phyloP scores from a whole-genome alignment of 2,113 vertebrate species.

The Anthoscopus minutus region DNA sequence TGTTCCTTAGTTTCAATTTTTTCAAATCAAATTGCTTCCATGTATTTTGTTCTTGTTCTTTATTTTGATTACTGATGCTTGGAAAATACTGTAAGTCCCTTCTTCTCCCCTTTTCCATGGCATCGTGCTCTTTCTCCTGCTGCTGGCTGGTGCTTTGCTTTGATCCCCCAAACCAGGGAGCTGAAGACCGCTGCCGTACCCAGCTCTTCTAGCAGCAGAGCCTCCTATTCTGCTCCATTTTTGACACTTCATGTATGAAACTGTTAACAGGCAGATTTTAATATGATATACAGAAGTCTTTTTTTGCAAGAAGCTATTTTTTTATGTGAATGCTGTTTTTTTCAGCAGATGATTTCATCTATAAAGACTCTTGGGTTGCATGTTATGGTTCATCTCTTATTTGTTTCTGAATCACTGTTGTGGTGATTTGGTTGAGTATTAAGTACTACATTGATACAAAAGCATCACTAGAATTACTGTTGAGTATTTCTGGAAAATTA shows the following conservation, averaged over 20 bases:
- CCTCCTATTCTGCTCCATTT: neutral
- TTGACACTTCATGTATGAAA: neutral
- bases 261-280: neutral
- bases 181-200: neutral
- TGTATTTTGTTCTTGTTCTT: neutral
- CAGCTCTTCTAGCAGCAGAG: neutral
- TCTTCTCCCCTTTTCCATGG: neutral
- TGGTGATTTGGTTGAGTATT: neutral
- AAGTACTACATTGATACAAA: neutral
- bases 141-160: neutral
- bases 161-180: neutral
- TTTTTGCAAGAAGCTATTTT: neutral
- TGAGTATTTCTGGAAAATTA: neutral
- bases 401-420: neutral
- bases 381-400: neutral
- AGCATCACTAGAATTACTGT: neutral
- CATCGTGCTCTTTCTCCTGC: neutral
- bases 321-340: neutral
- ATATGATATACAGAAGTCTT: neutral
- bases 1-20: neutral
- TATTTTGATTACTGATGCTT: neutral
- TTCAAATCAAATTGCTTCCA: neutral
- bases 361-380: neutral
- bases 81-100: neutral
- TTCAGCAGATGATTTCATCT: neutral